Percentiles rank a stretch among this genome's conserved stretches.
Conservation (phyloP, 2,888 invertebrate genomes). For the Chrysodeixis includens region DNA sequence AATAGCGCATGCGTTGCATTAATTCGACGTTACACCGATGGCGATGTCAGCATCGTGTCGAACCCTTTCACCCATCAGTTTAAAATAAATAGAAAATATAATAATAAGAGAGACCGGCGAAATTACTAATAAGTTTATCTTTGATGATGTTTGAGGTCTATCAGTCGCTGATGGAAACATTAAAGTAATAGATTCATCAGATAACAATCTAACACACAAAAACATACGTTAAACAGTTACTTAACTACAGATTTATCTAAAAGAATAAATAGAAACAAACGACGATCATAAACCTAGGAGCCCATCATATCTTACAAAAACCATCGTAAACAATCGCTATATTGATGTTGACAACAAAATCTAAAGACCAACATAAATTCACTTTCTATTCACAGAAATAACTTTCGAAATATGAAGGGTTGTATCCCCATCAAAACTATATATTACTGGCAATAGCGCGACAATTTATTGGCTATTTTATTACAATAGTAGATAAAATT, state of each 20-base stretch:
- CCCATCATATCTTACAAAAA: background rate
- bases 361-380: background rate
- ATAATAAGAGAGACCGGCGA: background rate
- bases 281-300: background rate
- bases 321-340: background rate
- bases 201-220: background rate
- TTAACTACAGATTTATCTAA: background rate
- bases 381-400: conserved; percentile 35
- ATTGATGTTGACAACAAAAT: conserved; percentile 3
- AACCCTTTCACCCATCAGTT: conserved; percentile 32
- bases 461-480: conserved; percentile 86
- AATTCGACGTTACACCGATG: conserved; percentile 33
- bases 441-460: conserved; percentile 69
- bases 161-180: too few relatives aligned
- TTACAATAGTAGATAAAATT: conserved; percentile 81
- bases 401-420: conserved; percentile 65
- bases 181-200: too few relatives aligned
- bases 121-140: too few relatives aligned
- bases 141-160: too few relatives aligned
- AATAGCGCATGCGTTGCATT: conserved; percentile 61
- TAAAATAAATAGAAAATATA: conserved; percentile 21
- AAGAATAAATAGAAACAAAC: background rate
- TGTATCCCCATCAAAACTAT: conserved; percentile 61
- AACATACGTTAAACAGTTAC: conserved; percentile 14
- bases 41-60: background rate